Evolutionary conservation across 1,140 invertebrate species (phyloP).

Genomic region (Drosophila kanapiae): DNA sequence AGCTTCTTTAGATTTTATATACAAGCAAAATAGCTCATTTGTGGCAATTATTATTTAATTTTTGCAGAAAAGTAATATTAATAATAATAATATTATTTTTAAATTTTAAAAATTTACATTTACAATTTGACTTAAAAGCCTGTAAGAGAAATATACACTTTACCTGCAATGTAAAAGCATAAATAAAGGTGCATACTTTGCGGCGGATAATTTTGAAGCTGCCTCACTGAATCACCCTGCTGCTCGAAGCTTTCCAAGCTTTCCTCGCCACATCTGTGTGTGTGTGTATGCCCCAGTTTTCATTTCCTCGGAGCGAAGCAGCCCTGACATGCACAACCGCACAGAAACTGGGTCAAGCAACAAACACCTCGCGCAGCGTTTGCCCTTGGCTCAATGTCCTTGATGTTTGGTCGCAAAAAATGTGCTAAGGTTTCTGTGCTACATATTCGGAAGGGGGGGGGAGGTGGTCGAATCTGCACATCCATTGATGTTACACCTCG

Average conservation of each 20-base stretch:
- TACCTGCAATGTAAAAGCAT: too few relatives aligned
- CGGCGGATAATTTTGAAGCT: neutral
- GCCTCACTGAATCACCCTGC: conserved; percentile 6
- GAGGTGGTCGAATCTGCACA: neutral
- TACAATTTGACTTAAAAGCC: neutral
- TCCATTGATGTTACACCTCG: neutral
- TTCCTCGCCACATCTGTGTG: neutral
- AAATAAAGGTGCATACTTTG: conserved; percentile 17
- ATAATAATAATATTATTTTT: too few relatives aligned
- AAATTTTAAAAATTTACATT: too few relatives aligned
- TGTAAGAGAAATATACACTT: neutral
- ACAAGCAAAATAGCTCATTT: too few relatives aligned
- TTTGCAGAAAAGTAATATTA: too few relatives aligned
- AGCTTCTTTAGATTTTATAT: too few relatives aligned
- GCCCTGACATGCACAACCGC: conserved; percentile 33
- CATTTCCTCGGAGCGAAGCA: conserved; percentile 6
- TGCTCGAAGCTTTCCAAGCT: conserved; percentile 38
- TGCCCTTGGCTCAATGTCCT: conserved; percentile 64
- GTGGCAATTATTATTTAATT: too few relatives aligned
- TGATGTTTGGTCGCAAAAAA: conserved; percentile 40
- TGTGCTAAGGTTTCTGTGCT: conserved; percentile 13
- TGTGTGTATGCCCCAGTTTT: conserved; percentile 34
- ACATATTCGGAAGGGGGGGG: neutral
- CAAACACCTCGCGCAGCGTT: conserved; percentile 44
- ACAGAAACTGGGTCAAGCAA: conserved; percentile 61